phyloP scores from a whole-genome alignment of 1,140 invertebrate species.

The Matsumurasca onukii region DNA sequence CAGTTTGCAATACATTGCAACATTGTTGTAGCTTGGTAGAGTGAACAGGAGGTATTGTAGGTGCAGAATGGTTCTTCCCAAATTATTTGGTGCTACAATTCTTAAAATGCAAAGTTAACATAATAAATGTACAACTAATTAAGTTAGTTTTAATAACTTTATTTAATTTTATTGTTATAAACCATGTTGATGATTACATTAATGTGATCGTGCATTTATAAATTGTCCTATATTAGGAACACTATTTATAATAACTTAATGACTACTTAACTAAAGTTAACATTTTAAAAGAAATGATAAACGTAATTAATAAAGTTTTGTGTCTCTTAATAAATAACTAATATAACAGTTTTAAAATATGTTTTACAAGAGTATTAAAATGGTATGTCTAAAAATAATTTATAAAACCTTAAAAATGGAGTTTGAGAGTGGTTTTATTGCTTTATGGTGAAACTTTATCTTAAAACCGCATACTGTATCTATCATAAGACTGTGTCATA shows the following conservation, averaged over 20 bases:
- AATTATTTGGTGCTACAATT: no score
- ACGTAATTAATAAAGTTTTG: neutral
- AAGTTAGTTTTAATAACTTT: conserved; percentile 20
- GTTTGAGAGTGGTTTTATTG: neutral
- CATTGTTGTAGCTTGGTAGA: no score
- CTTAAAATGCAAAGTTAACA: no score
- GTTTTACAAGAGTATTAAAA: conserved; percentile 14
- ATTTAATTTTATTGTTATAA: conserved; percentile 17
- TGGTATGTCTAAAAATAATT: neutral
- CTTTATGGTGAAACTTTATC: neutral
- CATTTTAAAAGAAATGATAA: conserved; percentile 13
- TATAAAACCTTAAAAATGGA: neutral
- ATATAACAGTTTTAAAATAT: conserved; percentile 10
- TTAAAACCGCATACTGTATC: neutral
- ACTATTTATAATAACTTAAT: conserved; percentile 14
- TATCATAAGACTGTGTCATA: no score
- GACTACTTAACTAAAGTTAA: conserved; percentile 1
- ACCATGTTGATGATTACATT: conserved; percentile 14
- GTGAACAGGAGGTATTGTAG: no score
- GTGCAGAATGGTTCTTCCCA: no score
- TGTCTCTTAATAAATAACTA: neutral
- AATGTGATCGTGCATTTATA: conserved; percentile 10
- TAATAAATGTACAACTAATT: no score
- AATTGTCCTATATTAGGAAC: conserved; percentile 25
- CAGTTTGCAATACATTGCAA: no score